phyloP scores from a whole-genome alignment of 2,113 vertebrate genomes.

The Cariama cristata region DNA sequence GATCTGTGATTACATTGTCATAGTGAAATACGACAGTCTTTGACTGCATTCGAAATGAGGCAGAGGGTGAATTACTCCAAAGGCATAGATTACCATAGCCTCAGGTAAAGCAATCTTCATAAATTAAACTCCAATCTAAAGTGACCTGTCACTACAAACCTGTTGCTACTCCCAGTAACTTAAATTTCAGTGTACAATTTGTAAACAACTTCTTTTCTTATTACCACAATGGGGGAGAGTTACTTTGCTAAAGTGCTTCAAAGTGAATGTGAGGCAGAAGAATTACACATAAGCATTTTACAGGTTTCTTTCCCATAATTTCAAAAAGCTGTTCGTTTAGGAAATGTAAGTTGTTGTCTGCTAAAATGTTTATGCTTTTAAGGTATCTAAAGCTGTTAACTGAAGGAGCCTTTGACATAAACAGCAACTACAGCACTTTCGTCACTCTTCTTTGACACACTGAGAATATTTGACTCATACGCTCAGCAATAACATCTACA shows the following conservation, averaged over 20 bases:
- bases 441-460: neutral
- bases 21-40: constrained; percentile 91
- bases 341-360: constrained; percentile 41
- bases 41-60: constrained; percentile 89
- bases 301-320: constrained; percentile 33
- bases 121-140: constrained; percentile 98
- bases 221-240: neutral
- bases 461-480: neutral
- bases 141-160: constrained; percentile 83
- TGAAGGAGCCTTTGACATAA: constrained; percentile 25
- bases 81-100: constrained; percentile 83
- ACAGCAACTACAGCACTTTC: neutral
- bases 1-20: constrained; percentile 99
- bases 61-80: constrained; percentile 89
- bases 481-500: neutral
- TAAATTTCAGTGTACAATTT: constrained; percentile 72
- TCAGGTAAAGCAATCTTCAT: constrained; percentile 96
- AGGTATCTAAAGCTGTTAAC: constrained; percentile 9
- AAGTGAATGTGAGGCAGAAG: neutral
- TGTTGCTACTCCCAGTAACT: constrained; percentile 76
- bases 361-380: constrained; percentile 53
- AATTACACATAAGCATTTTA: neutral
- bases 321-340: constrained; percentile 18
- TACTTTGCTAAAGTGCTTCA: constrained; percentile 56
- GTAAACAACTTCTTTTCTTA: constrained; percentile 72